Evolutionary conservation across 2,888 invertebrate species (phyloP).

Genomic region (Tuberolachnus salignus): DNA sequence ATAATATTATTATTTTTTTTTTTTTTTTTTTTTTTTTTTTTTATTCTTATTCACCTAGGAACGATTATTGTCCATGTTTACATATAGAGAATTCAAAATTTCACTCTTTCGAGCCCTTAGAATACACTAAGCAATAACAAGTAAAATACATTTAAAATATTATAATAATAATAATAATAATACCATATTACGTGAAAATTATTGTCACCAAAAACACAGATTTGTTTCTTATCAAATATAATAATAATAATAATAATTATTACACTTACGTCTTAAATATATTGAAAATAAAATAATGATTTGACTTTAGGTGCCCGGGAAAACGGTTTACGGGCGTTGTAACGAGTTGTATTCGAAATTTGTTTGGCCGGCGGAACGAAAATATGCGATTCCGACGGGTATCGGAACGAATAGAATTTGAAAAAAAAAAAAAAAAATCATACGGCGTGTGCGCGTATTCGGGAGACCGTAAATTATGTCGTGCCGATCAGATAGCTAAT

Average conservation of each 20-base stretch:
- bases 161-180: background rate
- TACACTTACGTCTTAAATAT: background rate
- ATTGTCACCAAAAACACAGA: constrained; percentile 51
- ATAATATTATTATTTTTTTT: background rate
- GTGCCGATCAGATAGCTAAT: too few relatives aligned
- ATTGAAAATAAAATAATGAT: background rate
- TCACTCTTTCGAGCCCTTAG: background rate
- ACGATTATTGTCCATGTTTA: constrained; percentile 50
- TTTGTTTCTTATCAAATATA: constrained; percentile 39
- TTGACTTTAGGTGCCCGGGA: background rate
- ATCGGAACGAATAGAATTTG: too few relatives aligned
- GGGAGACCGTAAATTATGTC: too few relatives aligned
- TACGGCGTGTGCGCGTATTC: too few relatives aligned
- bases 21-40: too few relatives aligned
- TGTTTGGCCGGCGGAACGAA: background rate
- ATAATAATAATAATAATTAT: too few relatives aligned
- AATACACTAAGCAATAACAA: background rate
- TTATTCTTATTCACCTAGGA: constrained; percentile 9
- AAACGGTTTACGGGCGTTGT: background rate
- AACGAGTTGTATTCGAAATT: background rate
- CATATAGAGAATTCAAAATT: constrained; percentile 33
- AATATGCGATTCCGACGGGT: too few relatives aligned
- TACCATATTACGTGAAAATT: constrained; percentile 20
- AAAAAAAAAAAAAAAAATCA: too few relatives aligned
- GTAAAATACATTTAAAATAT: background rate